phyloP scores from a whole-genome alignment of 2,113 vertebrate genomes.

The Saguinus imperator region DNA sequence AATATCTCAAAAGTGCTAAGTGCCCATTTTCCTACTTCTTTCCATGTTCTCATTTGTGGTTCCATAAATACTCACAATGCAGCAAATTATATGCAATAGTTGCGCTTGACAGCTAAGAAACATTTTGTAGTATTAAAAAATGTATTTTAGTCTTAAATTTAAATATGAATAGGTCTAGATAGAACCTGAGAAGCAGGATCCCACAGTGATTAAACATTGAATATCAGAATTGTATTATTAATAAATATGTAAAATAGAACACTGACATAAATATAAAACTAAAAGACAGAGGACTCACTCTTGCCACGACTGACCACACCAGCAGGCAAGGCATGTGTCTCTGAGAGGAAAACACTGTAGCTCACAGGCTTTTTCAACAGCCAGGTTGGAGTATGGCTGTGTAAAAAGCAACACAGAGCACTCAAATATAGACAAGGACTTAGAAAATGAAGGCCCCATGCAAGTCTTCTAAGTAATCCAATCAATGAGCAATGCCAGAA shows the following conservation, averaged over 20 bases:
- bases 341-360: not conserved
- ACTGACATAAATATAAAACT: not conserved
- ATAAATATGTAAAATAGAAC: not conserved
- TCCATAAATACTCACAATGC: not conserved
- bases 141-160: not conserved
- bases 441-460: not conserved
- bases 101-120: not conserved
- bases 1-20: not conserved
- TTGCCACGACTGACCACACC: not conserved
- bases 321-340: not conserved
- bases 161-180: not conserved
- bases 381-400: not conserved
- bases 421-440: not conserved
- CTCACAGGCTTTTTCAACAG: not conserved
- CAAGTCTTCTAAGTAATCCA: not conserved
- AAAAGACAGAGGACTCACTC: not conserved
- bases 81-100: not conserved
- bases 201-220: not conserved
- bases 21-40: not conserved
- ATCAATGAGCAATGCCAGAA: not conserved
- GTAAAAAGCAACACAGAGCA: not conserved
- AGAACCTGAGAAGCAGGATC: not conserved
- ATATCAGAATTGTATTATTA: not conserved
- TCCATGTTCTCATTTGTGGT: not conserved
- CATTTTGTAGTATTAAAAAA: not conserved